Conservation (phyloP, 2,113 vertebrate genomes). For the Tricholaema leucomelas region DNA sequence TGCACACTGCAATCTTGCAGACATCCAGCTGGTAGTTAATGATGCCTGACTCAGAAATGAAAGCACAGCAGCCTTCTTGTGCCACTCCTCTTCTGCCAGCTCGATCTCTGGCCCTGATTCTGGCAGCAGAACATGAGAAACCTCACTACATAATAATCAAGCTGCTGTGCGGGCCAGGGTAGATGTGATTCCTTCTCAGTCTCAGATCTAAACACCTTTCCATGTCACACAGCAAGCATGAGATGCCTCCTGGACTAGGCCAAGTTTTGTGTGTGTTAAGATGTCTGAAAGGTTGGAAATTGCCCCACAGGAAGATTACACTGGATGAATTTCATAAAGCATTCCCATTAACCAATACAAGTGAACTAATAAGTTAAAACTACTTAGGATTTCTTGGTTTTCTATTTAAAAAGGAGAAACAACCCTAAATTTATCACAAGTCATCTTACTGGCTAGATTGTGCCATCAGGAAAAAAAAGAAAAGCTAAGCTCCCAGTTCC, state of each 20-base stretch:
- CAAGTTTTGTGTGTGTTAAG: neutral
- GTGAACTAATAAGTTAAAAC: conserved; percentile 74
- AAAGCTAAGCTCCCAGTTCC: conserved; percentile 63
- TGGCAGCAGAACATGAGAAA: neutral
- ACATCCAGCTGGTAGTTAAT: neutral
- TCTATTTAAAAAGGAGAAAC: conserved; percentile 34
- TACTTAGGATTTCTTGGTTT: conserved; percentile 41
- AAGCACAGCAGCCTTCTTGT: neutral
- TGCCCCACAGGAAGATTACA: conserved; percentile 18
- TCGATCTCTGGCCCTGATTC: neutral
- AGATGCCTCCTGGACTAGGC: neutral
- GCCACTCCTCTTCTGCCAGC: neutral
- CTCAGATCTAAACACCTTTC: neutral
- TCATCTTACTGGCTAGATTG: conserved; percentile 53
- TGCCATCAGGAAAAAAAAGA: conserved; percentile 5
- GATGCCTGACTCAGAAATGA: neutral
- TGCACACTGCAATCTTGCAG: conserved; percentile 6
- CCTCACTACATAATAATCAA: fast-evolving
- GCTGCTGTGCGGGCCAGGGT: neutral
- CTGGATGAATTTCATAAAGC: conserved; percentile 37
- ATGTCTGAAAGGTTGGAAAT: conserved; percentile 14
- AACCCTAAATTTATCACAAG: conserved; percentile 37
- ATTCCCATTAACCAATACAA: conserved; percentile 64
- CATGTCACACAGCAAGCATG: neutral
- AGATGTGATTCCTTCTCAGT: neutral